Conservation (phyloP, 2,888 invertebrate species). For the Caenorhabditis sp. region DNA sequence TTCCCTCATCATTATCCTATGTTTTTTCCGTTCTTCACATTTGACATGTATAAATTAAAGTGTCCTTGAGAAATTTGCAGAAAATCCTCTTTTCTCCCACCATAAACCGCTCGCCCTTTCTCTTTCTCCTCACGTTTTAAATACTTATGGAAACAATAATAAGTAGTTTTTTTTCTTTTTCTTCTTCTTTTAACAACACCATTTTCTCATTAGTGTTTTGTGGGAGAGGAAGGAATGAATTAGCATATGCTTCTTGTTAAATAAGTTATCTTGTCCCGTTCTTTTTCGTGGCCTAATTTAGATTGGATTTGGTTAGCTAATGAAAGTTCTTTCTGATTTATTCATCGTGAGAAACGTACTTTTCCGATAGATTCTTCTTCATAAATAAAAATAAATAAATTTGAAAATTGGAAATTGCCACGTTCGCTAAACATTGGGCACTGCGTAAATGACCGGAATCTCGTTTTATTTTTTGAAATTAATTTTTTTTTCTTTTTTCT, state of each 20-base stretch:
- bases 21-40: not conserved
- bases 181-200: not conserved
- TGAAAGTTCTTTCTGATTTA: not conserved
- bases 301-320: not conserved
- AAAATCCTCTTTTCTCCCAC: conserved; percentile 5
- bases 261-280: not conserved
- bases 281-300: not conserved
- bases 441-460: not conserved
- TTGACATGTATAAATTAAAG: not conserved
- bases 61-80: conserved; percentile 1
- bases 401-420: not conserved
- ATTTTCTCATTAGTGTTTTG: not conserved
- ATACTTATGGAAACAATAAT: conserved; percentile 2
- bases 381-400: not conserved
- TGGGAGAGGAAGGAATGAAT: not conserved
- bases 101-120: conserved; percentile 1
- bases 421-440: not conserved
- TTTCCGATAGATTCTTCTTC: not conserved
- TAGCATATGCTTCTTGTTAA: conserved; percentile 1
- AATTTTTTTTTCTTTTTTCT: not conserved
- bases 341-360: not conserved
- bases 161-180: not conserved
- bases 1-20: conserved; percentile 2
- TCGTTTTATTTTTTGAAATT: not conserved
- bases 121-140: not conserved